A percentile compares a stretch with the other conserved stretches of the same genome.
These are phyloP conservation scores for Synanthedon myopaeformis DNA, from an alignment of 2,888 invertebrate genomes.

Conservation along the genomic window DNA sequence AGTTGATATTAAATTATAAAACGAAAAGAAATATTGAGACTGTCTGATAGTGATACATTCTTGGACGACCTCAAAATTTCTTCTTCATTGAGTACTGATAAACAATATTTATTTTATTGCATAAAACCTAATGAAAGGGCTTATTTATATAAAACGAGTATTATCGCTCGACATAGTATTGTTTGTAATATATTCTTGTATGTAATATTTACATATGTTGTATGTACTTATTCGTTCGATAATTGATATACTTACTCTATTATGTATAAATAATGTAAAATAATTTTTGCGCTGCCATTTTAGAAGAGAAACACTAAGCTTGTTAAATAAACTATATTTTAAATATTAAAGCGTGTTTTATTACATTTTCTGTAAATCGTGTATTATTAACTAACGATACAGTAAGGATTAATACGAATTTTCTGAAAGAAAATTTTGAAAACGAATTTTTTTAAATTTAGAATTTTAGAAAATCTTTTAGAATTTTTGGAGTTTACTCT, in stretches of 20 bases:
- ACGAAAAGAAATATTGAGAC: conserved; percentile 42
- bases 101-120: conserved; percentile 3
- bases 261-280: conserved; percentile 3
- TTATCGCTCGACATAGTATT: conserved; percentile 2
- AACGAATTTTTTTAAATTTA: too few species aligned
- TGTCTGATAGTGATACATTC: conserved; percentile 46
- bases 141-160: too few species aligned
- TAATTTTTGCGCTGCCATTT: conserved; percentile 11
- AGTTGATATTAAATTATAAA: conserved; percentile 1
- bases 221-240: conserved; percentile 6
- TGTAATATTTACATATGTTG: conserved; percentile 47
- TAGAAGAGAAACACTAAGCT: conserved; percentile 1
- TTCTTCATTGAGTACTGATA: conserved; percentile 12
- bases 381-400: too few species aligned
- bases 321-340: neutral
- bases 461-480: too few species aligned
- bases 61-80: conserved; percentile 63
- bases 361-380: neutral
- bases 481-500: too few species aligned
- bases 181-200: conserved; percentile 20
- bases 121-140: neutral
- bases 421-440: too few species aligned
- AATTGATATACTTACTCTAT: neutral
- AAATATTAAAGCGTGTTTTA: neutral
- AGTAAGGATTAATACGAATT: too few species aligned